Base-by-base conservation (phyloP, 2,113 vertebrate genomes). In the Catharus minimus region DNA sequence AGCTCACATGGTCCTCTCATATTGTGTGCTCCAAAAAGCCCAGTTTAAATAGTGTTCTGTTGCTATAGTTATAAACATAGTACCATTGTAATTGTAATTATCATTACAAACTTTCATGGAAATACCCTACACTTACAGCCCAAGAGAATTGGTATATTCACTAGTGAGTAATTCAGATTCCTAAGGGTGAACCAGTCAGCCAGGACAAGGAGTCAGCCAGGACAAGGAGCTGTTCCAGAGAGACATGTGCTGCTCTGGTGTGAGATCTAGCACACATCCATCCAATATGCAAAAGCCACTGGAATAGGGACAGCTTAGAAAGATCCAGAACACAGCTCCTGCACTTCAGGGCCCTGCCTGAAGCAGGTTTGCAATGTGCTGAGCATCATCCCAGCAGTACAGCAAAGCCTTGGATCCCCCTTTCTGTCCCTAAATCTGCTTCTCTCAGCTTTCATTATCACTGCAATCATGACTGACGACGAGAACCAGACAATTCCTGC, bases 351-450 rank as follows among this genome's bases (percentile, higher is more conserved):
- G 17, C 15, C 32, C 38, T 67, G 62, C 62, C 53, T 38, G 46
- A 19, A 67, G 21, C 71, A 85, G 32, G 15, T 43, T 1, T 66
- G 46, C 71, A 73, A 36, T 1, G 2, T 1, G 0, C 32, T 5
- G 5, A 76, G 30, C 55, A 80, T 47, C 2, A 2, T 39, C 20
- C 4, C 7, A 43, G 24, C 32, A 62, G 49, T 17, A 67, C 61
- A 81, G 20, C 0, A 0, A 47, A 71, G 72, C 23, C 23, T 23
- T 22, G 18, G 10, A 11, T 27, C 3, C 23, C 5, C 2, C 4
- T 9, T 62, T 67, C 68, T 0, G 0, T 13, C 23, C 52, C 33
- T 39, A 65, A 66, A 30, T 7, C 18, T 47, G n/a, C 5, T 10
- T 38, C 76, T 56, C 64, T 47, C 79, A 88, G 43, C 47, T 87